These are phyloP conservation scores for Harmothoe impar DNA, from an alignment of 2,888 invertebrate species.

Conservation along the genomic window DNA sequence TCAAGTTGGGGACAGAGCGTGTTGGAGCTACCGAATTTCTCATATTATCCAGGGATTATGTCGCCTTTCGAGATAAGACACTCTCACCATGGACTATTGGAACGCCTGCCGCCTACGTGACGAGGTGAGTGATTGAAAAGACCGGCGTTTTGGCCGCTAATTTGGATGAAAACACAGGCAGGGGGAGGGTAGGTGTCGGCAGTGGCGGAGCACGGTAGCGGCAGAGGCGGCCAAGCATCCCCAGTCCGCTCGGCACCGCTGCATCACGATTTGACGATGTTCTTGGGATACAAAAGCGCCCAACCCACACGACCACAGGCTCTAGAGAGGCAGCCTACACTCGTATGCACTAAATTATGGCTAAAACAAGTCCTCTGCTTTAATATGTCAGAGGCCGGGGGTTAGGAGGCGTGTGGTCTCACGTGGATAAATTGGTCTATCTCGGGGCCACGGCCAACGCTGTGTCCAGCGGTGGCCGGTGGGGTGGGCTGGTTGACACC, in stretches of 20 bases:
- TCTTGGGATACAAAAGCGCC: not conserved
- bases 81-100: not conserved
- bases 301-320: not conserved
- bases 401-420: too few species aligned
- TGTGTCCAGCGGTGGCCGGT: too few species aligned
- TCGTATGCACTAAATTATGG: too few species aligned
- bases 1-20: not conserved
- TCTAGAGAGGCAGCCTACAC: not conserved
- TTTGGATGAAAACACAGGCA: not conserved
- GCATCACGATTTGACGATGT: slow-evolving; percentile 30
- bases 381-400: too few species aligned
- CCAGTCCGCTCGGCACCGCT: not conserved
- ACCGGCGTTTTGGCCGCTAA: not conserved
- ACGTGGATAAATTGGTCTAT: too few species aligned
- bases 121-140: not conserved
- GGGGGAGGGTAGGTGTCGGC: not conserved
- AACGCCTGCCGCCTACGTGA: not conserved
- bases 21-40: not conserved
- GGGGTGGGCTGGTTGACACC: too few species aligned
- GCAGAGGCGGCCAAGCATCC: slow-evolving; percentile 9
- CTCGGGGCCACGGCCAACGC: too few species aligned
- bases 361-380: too few species aligned
- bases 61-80: not conserved
- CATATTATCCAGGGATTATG: not conserved
- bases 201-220: slow-evolving; percentile 3